These are phyloP conservation scores for Anguilla japonica DNA, from an alignment of 2,113 vertebrate species.

Conservation along the genomic window DNA sequence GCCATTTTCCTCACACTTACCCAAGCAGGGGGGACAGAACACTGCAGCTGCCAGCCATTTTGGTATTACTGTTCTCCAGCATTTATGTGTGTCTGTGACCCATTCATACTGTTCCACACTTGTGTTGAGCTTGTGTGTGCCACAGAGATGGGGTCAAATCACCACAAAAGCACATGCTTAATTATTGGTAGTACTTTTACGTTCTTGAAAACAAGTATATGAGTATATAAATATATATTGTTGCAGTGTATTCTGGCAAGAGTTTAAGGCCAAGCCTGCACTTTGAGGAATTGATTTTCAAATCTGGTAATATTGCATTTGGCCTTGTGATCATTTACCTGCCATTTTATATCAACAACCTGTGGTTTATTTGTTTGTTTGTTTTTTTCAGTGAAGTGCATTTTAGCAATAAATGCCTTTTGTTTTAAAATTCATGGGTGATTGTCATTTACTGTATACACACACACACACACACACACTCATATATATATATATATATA, in stretches of 20 bases:
- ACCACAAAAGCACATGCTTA: not conserved
- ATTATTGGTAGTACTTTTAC: slow-evolving; percentile 11
- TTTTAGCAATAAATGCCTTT: slow-evolving; percentile 83
- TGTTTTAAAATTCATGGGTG: slow-evolving; percentile 55
- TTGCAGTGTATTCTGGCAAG: slow-evolving; percentile 24
- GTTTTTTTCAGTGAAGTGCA: slow-evolving; percentile 76
- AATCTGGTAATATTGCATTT: slow-evolving; percentile 59
- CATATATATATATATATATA: fast-evolving
- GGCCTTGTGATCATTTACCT: slow-evolving; percentile 73
- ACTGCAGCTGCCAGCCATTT: slow-evolving; percentile 13
- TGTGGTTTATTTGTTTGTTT: slow-evolving; percentile 55
- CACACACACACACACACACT: not conserved
- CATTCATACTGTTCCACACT: slow-evolving; percentile 16
- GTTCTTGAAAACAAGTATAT: not conserved
- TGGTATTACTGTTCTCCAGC: slow-evolving; percentile 13
- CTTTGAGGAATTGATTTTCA: slow-evolving; percentile 42
- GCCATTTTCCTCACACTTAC: not conserved
- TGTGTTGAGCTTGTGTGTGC: slow-evolving; percentile 5
- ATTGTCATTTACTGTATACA: not conserved
- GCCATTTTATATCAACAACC: slow-evolving; percentile 77
- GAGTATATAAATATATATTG: not conserved
- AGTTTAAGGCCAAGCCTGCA: slow-evolving; percentile 61
- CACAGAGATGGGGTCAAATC: not conserved
- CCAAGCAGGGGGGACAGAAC: not conserved
- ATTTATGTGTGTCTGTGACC: not conserved